A percentile compares a stretch with the other conserved stretches of the same genome.
Evolutionary conservation across 2,888 invertebrate species (phyloP).

Genomic region (Drosophila incognita): DNA sequence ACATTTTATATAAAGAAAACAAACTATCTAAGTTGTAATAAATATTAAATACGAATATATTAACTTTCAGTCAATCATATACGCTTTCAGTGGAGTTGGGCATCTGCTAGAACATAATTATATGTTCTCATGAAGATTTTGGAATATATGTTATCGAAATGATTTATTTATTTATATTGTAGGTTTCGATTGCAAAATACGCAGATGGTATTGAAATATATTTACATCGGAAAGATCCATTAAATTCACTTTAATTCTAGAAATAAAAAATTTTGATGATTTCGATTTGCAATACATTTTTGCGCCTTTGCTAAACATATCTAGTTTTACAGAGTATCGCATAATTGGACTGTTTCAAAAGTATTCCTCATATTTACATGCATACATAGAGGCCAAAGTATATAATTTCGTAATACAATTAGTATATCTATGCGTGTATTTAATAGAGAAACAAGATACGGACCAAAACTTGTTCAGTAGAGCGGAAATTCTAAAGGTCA

Average conservation of each 20-base stretch:
- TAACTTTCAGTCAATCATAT: conserved; percentile 15
- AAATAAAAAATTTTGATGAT: background rate
- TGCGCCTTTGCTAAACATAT: background rate
- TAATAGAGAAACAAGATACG: background rate
- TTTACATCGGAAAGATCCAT: too few relatives aligned
- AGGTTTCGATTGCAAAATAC: background rate
- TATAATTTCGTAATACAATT: background rate
- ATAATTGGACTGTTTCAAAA: background rate
- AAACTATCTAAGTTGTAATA: conserved; percentile 77
- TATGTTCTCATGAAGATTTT: background rate
- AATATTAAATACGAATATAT: conserved; percentile 47
- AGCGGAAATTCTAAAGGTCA: conserved; percentile 4
- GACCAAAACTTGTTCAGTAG: background rate
- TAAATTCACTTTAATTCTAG: background rate
- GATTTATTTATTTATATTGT: background rate
- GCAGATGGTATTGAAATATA: background rate
- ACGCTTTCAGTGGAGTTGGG: background rate
- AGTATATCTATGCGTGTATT: background rate
- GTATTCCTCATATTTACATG: background rate
- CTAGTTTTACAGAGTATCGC: background rate
- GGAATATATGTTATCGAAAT: background rate
- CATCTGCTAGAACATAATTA: background rate
- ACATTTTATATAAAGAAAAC: conserved; percentile 72
- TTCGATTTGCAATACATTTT: background rate
- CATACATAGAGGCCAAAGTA: background rate